Evolutionary conservation across 2,888 invertebrate species (phyloP).

Genomic region (Agonopterix arenella): DNA sequence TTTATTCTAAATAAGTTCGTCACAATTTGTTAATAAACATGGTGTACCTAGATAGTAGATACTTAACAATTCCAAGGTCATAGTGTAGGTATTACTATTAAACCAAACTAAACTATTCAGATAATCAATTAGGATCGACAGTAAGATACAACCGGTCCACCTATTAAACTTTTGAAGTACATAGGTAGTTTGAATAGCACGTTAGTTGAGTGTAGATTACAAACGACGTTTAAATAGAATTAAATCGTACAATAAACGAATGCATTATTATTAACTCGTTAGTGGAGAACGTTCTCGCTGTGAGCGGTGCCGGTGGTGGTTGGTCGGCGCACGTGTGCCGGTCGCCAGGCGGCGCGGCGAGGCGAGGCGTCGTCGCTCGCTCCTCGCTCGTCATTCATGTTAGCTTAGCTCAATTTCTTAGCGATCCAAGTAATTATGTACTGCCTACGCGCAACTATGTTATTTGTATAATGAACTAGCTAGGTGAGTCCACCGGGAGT

Average conservation of each 20-base stretch:
- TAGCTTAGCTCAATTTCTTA: slow-evolving; percentile 41
- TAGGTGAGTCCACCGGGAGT: slow-evolving; percentile 24
- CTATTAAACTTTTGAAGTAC: too few species aligned
- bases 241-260: slow-evolving; percentile 33
- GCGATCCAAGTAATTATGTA: slow-evolving; percentile 33
- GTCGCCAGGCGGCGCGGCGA: slow-evolving; percentile 37
- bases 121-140: too few species aligned
- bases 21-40: too few species aligned
- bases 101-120: too few species aligned
- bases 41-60: too few species aligned
- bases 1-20: too few species aligned
- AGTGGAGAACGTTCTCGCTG: slow-evolving; percentile 34
- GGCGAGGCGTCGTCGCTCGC: slow-evolving; percentile 24
- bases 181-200: too few species aligned
- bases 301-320: slow-evolving; percentile 19
- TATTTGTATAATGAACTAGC: slow-evolving; percentile 29
- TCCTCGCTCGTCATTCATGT: slow-evolving; percentile 51
- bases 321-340: slow-evolving; percentile 50
- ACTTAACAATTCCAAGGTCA: too few species aligned
- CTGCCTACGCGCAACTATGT: slow-evolving; percentile 34
- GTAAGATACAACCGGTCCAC: too few species aligned
- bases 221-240: slow-evolving; percentile 17
- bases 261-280: slow-evolving; percentile 38
- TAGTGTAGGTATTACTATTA: too few species aligned
- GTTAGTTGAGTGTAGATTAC: background rate